Evolutionary conservation across 2,888 invertebrate species (phyloP).

Genomic region (Ethmia dodecea): DNA sequence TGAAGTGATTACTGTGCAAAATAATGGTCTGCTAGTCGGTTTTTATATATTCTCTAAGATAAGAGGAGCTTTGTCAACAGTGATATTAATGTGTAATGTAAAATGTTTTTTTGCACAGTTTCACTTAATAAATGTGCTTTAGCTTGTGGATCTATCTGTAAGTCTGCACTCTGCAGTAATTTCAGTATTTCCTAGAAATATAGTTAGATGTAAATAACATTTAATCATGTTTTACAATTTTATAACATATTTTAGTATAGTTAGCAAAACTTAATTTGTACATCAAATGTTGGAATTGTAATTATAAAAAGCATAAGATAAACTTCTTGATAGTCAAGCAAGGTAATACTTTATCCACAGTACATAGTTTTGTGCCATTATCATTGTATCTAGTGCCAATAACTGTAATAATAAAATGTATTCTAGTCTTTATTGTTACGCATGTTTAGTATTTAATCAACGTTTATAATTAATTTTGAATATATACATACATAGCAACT

Average conservation of each 20-base stretch:
- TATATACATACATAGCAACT: slow-evolving; percentile 45
- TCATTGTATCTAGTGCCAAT: slow-evolving; percentile 74
- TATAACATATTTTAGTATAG: slow-evolving; percentile 66
- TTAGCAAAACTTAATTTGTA: slow-evolving; percentile 62
- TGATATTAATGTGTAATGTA: slow-evolving; percentile 58
- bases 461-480: slow-evolving; percentile 67
- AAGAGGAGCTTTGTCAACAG: slow-evolving; percentile 59
- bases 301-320: slow-evolving; percentile 38
- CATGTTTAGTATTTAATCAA: slow-evolving; percentile 74
- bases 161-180: slow-evolving; percentile 57
- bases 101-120: slow-evolving; percentile 63
- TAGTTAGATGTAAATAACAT: slow-evolving; percentile 58
- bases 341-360: slow-evolving; percentile 47
- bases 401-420: slow-evolving; percentile 75
- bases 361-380: slow-evolving; percentile 73
- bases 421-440: slow-evolving; percentile 79
- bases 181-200: slow-evolving; percentile 68
- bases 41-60: slow-evolving; percentile 28
- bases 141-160: slow-evolving; percentile 43
- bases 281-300: slow-evolving; percentile 46
- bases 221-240: slow-evolving; percentile 62
- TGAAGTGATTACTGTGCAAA: slow-evolving; percentile 64
- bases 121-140: slow-evolving; percentile 55
- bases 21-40: slow-evolving; percentile 44
- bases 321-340: no score